Base-by-base conservation (phyloP, 1,140 invertebrate species). In the Drosophila pachea region DNA sequence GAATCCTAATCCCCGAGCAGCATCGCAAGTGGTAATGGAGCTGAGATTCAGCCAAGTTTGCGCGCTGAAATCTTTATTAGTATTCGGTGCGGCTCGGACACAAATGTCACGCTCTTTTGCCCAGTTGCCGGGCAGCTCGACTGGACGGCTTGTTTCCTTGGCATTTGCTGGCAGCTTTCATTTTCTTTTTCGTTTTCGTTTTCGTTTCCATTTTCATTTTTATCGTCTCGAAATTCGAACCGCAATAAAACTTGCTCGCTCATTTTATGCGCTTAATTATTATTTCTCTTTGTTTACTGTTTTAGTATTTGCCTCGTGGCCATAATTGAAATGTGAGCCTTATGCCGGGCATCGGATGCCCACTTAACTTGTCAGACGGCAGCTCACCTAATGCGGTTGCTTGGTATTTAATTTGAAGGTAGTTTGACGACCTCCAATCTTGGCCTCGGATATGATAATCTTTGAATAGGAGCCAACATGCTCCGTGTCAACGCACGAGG, bases 311-410 rank as follows among this genome's bases (percentile, higher is more conserved):
- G 33, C 38, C 36, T 36, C 11, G 22, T 16, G n/a, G 32, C 36
- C 61, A 72, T 79, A 76, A 79, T 84, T 84, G 79, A 79, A 86
- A 86, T 76, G 53, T 54, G 76, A 84, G 59, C 63, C 64, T 42
- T 58, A 50, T 61, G 48, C 54, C 64, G 36, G 12, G 35, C 47
- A 65, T 56, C 55, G 38, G 36, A 43, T 49, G 55, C 42, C 61
- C 76, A 78, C 76, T 74, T 78, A 78, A 52, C 45, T 60, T 76
- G 74, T 76, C 62, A 62, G 64, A 47, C 33, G 62, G 29, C 16
- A 45, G 16, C 52, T 40, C 52, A 40, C 42, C 53, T 55, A 43
- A 43, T 31, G n/a, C 31, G 38, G n/a, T 22, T 11, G 22, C 22
- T 43, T 55, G n/a, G 6, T 35, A 62, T 50, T 67, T 22, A 42